These are phyloP conservation scores for Theretra japonica DNA, from an alignment of 2,888 invertebrate species.

Conservation along the genomic window DNA sequence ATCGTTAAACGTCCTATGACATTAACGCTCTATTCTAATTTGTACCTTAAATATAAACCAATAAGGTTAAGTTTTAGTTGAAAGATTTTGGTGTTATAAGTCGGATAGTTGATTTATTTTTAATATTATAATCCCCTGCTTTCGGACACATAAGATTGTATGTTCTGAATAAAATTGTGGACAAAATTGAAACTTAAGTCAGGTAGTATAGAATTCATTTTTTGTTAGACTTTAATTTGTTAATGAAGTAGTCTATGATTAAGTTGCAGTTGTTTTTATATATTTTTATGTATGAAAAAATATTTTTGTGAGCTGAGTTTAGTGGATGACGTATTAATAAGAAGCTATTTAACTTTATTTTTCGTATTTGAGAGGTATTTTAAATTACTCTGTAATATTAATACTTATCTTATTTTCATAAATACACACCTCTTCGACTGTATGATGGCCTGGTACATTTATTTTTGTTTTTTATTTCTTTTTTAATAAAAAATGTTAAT, in stretches of 20 bases:
- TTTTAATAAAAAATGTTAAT: background rate
- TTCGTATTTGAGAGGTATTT: too few species aligned
- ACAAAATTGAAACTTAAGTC: background rate
- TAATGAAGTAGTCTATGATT: constrained; percentile 14
- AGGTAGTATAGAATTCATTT: background rate
- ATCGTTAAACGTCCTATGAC: constrained; percentile 33
- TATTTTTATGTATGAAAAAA: background rate
- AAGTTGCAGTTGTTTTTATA: background rate
- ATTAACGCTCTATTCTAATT: constrained; percentile 1
- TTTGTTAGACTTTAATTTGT: background rate
- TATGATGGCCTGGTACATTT: background rate
- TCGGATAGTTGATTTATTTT: constrained; percentile 14
- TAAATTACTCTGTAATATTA: too few species aligned
- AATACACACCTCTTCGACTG: background rate
- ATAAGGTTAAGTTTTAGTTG: background rate
- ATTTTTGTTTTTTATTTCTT: background rate
- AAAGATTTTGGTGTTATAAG: background rate
- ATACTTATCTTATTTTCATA: too few species aligned
- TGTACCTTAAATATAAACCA: background rate
- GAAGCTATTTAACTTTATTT: too few species aligned
- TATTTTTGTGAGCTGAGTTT: background rate
- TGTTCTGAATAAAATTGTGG: background rate
- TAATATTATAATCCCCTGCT: background rate
- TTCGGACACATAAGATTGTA: background rate
- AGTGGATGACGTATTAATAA: background rate